Percentiles rank a stretch among this genome's conserved stretches.
phyloP scores from a whole-genome alignment of 1,140 invertebrate genomes.

The Helicoverpa armigera region DNA sequence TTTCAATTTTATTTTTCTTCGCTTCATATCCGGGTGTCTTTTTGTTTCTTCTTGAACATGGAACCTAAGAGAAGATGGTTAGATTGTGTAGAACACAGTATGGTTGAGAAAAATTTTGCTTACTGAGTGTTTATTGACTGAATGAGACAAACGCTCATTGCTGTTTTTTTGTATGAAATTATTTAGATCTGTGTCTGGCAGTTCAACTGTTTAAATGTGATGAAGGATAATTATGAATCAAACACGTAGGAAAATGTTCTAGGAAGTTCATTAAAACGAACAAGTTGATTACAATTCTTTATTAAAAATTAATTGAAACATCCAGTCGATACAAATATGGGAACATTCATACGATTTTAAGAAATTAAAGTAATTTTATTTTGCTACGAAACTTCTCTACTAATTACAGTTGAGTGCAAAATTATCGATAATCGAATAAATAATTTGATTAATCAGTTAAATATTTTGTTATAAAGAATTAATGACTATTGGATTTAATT shows the following conservation, averaged over 20 bases:
- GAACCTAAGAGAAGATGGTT: too few species aligned
- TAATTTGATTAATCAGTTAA: neutral
- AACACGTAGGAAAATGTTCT: neutral
- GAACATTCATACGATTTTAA: slow-evolving; percentile 52
- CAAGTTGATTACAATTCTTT: slow-evolving; percentile 66
- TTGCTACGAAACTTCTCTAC: neutral
- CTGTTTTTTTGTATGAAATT: too few species aligned
- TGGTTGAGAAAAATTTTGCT: too few species aligned
- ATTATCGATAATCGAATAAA: neutral
- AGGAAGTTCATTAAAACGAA: slow-evolving; percentile 29
- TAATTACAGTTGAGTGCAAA: slow-evolving; percentile 34
- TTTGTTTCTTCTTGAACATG: too few species aligned
- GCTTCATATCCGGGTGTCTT: too few species aligned
- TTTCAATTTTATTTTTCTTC: too few species aligned
- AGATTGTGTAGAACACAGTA: too few species aligned
- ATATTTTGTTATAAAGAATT: neutral
- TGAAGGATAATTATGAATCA: neutral
- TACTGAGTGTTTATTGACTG: too few species aligned
- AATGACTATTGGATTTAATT: too few species aligned
- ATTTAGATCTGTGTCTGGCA: too few species aligned
- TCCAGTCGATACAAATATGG: slow-evolving; percentile 62
- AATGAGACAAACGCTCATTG: too few species aligned
- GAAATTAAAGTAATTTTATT: slow-evolving; percentile 6
- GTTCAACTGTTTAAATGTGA: neutral
- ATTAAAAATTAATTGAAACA: slow-evolving; percentile 72